Conservation (phyloP, 1,140 invertebrate genomes). For the Scaptomyza hsui region DNA sequence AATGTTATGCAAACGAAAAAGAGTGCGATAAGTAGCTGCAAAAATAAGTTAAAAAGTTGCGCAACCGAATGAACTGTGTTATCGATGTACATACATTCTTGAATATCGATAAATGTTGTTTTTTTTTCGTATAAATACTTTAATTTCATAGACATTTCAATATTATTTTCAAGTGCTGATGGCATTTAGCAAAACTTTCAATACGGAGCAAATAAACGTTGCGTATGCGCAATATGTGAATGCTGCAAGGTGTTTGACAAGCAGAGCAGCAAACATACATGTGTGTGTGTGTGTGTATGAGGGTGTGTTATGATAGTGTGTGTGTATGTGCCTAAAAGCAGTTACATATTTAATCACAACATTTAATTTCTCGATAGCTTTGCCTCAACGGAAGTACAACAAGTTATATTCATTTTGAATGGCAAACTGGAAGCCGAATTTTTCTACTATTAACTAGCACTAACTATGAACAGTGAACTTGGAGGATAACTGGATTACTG, state of each 20-base stretch:
- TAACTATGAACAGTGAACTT: slow-evolving; percentile 45
- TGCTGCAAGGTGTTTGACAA: slow-evolving; percentile 21
- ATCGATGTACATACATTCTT: slow-evolving; percentile 16
- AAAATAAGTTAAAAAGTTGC: slow-evolving; percentile 28
- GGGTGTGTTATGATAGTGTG: slow-evolving; percentile 11
- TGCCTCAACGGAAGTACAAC: slow-evolving; percentile 32
- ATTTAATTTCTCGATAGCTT: slow-evolving; percentile 67
- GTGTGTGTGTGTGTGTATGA: slow-evolving; percentile 41
- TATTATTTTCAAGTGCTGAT: slow-evolving; percentile 79
- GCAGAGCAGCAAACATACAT: slow-evolving; percentile 48
- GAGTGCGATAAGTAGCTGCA: slow-evolving; percentile 20
- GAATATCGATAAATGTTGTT: slow-evolving; percentile 21
- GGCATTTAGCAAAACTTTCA: slow-evolving; percentile 78
- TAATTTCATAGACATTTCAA: slow-evolving; percentile 37
- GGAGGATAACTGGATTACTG: slow-evolving; percentile 11
- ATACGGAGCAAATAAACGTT: slow-evolving; percentile 43
- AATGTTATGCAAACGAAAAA: slow-evolving; percentile 17
- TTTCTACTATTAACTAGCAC: slow-evolving; percentile 31
- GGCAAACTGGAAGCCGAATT: slow-evolving; percentile 42
- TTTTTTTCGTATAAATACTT: slow-evolving; percentile 1
- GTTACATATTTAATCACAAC: slow-evolving; percentile 73
- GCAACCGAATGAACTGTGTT: slow-evolving; percentile 27
- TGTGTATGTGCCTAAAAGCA: slow-evolving; percentile 63
- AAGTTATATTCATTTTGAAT: slow-evolving; percentile 15
- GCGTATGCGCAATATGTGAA: slow-evolving; percentile 62